Evolutionary conservation across 2,113 vertebrate genomes (phyloP).

Genomic region (Procavia capensis): DNA sequence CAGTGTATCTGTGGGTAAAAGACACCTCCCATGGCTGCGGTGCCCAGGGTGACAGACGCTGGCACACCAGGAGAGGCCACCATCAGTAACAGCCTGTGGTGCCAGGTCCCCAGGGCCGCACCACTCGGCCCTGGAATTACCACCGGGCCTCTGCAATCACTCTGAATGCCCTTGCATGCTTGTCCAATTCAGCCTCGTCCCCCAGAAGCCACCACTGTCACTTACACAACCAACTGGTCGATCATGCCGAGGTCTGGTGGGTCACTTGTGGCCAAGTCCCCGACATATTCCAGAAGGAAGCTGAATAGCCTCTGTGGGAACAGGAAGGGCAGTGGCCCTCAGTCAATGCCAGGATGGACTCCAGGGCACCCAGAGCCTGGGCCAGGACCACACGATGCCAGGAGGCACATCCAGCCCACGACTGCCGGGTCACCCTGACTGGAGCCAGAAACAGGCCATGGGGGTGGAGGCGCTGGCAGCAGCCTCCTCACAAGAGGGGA

Average conservation of each 20-base stretch:
- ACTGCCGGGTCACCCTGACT: rapidly evolving
- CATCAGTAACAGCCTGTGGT: no score
- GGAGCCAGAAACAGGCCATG: rapidly evolving
- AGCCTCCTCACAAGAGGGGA: rapidly evolving
- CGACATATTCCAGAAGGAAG: conserved; percentile 95
- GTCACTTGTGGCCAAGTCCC: conserved; percentile 88
- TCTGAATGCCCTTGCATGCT: rapidly evolving
- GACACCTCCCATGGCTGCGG: rapidly evolving
- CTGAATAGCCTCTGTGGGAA: conserved; percentile 93
- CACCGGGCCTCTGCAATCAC: neutral
- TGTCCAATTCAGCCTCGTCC: rapidly evolving
- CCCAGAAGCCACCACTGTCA: conserved; percentile 49
- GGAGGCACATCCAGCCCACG: neutral
- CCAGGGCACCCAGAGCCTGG: no score
- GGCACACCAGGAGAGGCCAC: no score
- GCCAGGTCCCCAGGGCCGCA: no score
- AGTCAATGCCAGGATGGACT: no score
- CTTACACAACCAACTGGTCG: conserved; percentile 93
- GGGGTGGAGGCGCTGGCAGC: rapidly evolving
- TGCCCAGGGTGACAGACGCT: rapidly evolving
- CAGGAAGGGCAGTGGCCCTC: neutral
- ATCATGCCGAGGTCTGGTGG: conserved; percentile 90
- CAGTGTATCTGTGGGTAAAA: neutral
- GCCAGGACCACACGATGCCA: no score
- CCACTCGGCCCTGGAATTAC: neutral